Base-by-base conservation (phyloP, 53 echinoderm and acorn worm species). In the Crossaster papposus region DNA sequence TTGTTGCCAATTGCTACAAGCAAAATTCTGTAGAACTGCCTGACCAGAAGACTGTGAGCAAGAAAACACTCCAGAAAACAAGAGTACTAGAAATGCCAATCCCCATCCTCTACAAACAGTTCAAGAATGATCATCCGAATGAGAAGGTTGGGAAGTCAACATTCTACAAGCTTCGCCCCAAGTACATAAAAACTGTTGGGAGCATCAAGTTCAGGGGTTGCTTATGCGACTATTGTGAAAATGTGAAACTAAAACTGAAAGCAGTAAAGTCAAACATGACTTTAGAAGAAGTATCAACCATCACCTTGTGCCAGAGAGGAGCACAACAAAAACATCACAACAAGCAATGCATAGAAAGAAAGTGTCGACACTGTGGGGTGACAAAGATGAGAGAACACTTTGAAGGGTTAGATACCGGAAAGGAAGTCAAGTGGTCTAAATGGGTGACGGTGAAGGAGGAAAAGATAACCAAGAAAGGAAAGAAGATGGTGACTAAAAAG, bases 91-190 rank as follows among this genome's bases (percentile, higher is more conserved):
- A 94, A 50, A 83, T 68, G 44, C 89, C 94, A 55, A 54, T 89
- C 31, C 74, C 70, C 20, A 44, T 30, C 58, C 31, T 89, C 24
- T 89, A 91, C 74, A 23, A 70, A n/a, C 34, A 62, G 37, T 94
- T 82, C 24, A 79, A 50, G 44, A 81, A 94, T 52, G 91, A 94
- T 14, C 28, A 79, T 80, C 89, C 85, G 15, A 62, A 70, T 30
- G n/a, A 64, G 52, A 62, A 84, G 84, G 83, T 94, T 53, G 63
- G 91, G 18, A 58, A 70, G 68, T 79, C 94, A 70, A 33, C 89
- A 14, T 92, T 94, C 86, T 83, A 65, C 72, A 94, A 92, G 64
- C 82, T 92, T 50, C 85, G 92, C 90, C 94, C 94, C 2, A 72
- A 65, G 23, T 65, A 81, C 90, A 83, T 92, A 34, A 70, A 53